phyloP scores from a whole-genome alignment of 2,113 vertebrate genomes.

The Emydocephalus ijimae region DNA sequence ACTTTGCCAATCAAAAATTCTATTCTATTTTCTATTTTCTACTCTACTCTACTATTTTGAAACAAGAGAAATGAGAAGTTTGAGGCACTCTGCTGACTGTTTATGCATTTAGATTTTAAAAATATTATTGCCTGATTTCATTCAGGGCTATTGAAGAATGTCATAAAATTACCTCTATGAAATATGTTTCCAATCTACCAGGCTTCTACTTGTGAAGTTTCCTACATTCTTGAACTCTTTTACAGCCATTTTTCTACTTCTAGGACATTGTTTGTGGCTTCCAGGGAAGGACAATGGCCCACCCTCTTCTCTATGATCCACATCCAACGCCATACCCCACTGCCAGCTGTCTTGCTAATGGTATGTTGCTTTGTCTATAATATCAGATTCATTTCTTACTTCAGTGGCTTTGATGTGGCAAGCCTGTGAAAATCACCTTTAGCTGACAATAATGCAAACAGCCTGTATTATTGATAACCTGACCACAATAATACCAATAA shows the following conservation, averaged over 20 bases:
- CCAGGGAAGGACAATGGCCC: constrained; percentile 74
- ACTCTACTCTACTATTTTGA: neutral
- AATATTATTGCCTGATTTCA: neutral
- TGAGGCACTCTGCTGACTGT: neutral
- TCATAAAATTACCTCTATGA: neutral
- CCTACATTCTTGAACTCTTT: neutral
- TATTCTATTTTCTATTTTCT: no score
- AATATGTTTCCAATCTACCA: neutral
- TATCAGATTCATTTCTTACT: neutral
- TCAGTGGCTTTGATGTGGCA: neutral
- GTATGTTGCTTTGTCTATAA: constrained; percentile 44
- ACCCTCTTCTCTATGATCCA: constrained; percentile 73
- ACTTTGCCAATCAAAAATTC: no score
- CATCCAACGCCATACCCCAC: constrained; percentile 66
- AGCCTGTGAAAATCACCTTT: neutral
- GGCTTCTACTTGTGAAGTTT: neutral
- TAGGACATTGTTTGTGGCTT: constrained; percentile 72
- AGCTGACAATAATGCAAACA: neutral
- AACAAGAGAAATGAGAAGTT: neutral
- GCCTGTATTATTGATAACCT: neutral
- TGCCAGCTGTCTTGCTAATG: constrained; percentile 69
- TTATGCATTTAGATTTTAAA: neutral
- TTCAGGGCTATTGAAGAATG: neutral
- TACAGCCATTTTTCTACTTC: constrained; percentile 24
- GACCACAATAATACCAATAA: neutral